Conservation (phyloP, 2,113 vertebrate genomes). For the Axis porcinus region DNA sequence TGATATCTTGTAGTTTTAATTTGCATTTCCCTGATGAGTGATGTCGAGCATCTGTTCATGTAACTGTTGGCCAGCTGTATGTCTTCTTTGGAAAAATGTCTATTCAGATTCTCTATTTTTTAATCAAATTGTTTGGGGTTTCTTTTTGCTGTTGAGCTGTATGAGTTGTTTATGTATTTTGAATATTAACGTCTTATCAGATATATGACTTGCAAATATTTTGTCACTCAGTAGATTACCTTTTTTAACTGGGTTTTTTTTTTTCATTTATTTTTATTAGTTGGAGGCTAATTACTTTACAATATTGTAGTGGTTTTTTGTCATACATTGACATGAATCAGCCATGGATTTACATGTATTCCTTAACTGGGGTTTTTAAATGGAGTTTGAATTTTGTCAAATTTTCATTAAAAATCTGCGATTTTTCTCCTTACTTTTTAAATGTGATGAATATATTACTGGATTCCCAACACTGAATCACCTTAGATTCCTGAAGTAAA, state of each 20-base stretch:
- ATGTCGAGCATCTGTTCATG: background rate
- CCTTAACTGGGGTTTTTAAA: background rate
- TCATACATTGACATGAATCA: too few relatives aligned
- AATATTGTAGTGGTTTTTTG: too few relatives aligned
- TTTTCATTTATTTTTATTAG: too few relatives aligned
- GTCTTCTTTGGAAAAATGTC: background rate
- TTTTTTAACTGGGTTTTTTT: background rate
- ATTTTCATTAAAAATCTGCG: background rate
- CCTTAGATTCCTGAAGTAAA: background rate
- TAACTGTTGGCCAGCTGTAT: background rate
- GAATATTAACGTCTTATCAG: background rate
- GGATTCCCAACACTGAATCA: background rate
- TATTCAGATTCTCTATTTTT: background rate
- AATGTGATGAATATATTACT: background rate
- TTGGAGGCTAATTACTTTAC: too few relatives aligned
- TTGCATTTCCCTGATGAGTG: background rate
- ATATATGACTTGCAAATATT: background rate
- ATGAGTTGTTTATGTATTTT: background rate
- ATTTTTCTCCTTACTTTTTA: background rate
- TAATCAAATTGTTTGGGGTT: background rate
- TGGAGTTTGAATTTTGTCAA: background rate
- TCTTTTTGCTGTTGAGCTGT: background rate
- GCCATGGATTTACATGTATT: too few relatives aligned
- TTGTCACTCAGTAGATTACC: background rate
- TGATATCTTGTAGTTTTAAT: background rate